Base-by-base conservation (phyloP, 2,888 invertebrate species). In the Oasisia sp. region DNA sequence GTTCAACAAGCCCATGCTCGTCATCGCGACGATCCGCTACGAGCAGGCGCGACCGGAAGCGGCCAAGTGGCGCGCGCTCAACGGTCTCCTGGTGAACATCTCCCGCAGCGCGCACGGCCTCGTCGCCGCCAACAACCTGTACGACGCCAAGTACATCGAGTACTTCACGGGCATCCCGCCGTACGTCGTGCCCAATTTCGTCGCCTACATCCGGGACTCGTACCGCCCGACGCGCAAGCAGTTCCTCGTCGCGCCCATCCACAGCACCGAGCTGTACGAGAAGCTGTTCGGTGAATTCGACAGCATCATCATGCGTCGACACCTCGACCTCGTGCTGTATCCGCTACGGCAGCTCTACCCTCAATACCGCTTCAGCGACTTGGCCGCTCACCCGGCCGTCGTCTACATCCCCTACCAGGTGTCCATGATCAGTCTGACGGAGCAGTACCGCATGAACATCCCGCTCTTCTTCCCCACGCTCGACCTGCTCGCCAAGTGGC, bases 341-440 rank as follows among this genome's bases (percentile, higher is more conserved):
- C 93, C 94, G 0, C 90, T 94, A 92, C 74, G 94, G 32, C 94
- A 94, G 74, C 91, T 94, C 92, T 94, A 94, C 89, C 94, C 94
- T 0, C 94, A 94, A 90, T 94, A 94, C 89, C 89, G 92, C 32
- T 94, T 93, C 91, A 91, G 92, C 32, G 94, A 94, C 89, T 50
- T 94, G 19, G 93, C 94, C 4, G 92, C 94, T 7, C 94, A 94
- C 89, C 93, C 93, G 11, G 94, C 93, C 44, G 93, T 94, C n/a
- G 91, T 94, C 27, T 93, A 94, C 91, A 91, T 94, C 14, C 94
- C 94, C 27, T 94, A 94, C 90, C 94, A 94, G 90, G 93, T 94
- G 90, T 94, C 94, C 27, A 94, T 94, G 94, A 92, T 93, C 27
- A 94, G 94, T 91, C 92, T 94, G 32, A 94, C 94, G 8, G 94